phyloP scores from a whole-genome alignment of 2,888 invertebrate species.

The Melangyna quadrimaculata region DNA sequence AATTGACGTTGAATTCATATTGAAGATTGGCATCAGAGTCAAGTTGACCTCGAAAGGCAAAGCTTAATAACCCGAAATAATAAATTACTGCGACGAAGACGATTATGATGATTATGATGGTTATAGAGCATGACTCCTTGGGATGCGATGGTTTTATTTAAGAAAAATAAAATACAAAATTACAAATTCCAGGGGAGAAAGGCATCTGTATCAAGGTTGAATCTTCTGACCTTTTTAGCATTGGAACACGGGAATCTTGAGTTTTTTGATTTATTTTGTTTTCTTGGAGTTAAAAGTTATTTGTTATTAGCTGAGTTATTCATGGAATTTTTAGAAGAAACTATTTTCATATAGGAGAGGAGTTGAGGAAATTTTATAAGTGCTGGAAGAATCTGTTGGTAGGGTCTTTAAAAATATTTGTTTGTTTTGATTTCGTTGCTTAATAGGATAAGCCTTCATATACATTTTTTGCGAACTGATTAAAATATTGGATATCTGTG shows the following conservation, averaged over 20 bases:
- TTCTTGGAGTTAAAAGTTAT: neutral
- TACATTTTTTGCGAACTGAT: no score
- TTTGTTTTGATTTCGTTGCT: no score
- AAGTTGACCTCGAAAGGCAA: constrained; percentile 9
- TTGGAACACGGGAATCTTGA: no score
- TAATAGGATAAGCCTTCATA: no score
- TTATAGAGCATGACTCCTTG: neutral
- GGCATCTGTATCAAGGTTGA: neutral
- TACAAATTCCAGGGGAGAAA: neutral
- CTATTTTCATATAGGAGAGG: neutral
- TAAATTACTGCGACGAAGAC: no score
- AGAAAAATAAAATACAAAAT: neutral
- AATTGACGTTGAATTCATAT: constrained; percentile 20
- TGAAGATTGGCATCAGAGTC: constrained; percentile 1
- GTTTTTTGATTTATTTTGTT: neutral
- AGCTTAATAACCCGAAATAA: constrained; percentile 30
- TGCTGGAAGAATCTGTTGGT: neutral
- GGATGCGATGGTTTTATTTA: no score
- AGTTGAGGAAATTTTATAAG: neutral
- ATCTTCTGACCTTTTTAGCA: neutral
- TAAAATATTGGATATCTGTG: no score
- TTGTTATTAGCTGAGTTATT: neutral
- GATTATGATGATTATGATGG: neutral
- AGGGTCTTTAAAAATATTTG: neutral
- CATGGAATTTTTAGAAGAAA: neutral